Conservation (phyloP, 2,113 vertebrate species). For the Tachysurus fulvidraco region DNA sequence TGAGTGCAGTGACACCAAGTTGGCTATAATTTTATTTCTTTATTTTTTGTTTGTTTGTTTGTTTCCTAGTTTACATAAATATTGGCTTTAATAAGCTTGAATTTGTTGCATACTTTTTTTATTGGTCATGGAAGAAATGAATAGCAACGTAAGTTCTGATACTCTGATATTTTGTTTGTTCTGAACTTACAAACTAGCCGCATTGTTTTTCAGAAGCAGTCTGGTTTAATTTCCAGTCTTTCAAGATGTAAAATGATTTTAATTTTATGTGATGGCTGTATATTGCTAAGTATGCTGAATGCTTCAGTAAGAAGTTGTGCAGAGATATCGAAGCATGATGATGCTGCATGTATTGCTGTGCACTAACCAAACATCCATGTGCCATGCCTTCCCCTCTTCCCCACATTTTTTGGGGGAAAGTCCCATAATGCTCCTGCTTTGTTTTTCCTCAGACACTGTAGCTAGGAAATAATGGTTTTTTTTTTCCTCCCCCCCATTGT, state of each 20-base stretch:
- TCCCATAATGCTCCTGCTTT: background rate
- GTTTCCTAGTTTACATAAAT: background rate
- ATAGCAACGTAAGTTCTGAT: background rate
- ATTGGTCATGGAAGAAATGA: background rate
- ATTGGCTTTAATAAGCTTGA: background rate
- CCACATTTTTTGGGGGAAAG: background rate
- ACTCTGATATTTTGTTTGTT: background rate
- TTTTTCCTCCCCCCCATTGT: no score
- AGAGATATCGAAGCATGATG: constrained; percentile 14
- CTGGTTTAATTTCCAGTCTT: background rate
- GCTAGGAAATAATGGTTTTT: background rate
- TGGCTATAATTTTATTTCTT: background rate
- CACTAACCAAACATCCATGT: background rate
- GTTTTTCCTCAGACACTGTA: background rate
- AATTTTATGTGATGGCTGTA: background rate
- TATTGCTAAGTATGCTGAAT: background rate
- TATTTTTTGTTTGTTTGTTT: background rate
- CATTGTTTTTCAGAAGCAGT: no score
- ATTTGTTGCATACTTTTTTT: background rate
- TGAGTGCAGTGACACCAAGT: background rate
- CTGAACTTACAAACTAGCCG: background rate
- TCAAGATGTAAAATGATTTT: background rate
- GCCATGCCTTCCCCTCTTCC: background rate
- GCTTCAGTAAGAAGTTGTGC: background rate
- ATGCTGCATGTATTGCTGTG: constrained; percentile 4